Base-by-base conservation (phyloP, 2,888 invertebrate species). In the Amorpha juglandis region DNA sequence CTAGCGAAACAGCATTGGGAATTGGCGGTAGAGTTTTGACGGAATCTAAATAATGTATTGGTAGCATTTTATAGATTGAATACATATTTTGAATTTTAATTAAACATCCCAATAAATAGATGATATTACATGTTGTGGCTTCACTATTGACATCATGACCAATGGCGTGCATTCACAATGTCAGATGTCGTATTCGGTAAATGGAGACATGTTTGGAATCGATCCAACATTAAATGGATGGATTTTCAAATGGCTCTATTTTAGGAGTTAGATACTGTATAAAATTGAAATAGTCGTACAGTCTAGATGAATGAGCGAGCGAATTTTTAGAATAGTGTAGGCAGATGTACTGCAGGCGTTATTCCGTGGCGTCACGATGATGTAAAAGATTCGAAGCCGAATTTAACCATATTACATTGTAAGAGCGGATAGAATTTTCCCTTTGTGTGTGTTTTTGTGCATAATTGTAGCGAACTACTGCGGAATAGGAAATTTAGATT, bases 211-310 rank as follows among this genome's bases (percentile, higher is more conserved):
- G 70, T 74, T 83, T 86, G 86, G 85, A 83, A 63, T 73, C 66
- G 68, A 69, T 82, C 85, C 86, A 86, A 81, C 68, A 68, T 55
- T 68, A 75, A 80, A 79, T 71, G 71, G 62, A 74, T 78, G 74
- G 74, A 76, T 79, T 82, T 79, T 79, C 74, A 71, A 77, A 81
- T 81, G 73, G 73, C 64, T 71, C 80, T 85, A 86, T 84, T 84
- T 84, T 78, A 74, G 77, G 74, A 75, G 42, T 71, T 73, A 75
- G 74, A 81, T 78, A 78, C 78, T 79, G 53, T 47, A 19, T 27
- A 48, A 77, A 75, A 76, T 70, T 71, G 68, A 64, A 67, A 6
- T 67, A 63, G 62, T 33, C 21, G 48, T 58, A 58, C 47, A 19
- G 33, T 71, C 45, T 70, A 72, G 69, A 72, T 78, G 75, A 77